A percentile compares a stretch with the other conserved stretches of the same genome.
phyloP scores from a whole-genome alignment of 2,888 invertebrate species.

The Leuctra nigra region DNA sequence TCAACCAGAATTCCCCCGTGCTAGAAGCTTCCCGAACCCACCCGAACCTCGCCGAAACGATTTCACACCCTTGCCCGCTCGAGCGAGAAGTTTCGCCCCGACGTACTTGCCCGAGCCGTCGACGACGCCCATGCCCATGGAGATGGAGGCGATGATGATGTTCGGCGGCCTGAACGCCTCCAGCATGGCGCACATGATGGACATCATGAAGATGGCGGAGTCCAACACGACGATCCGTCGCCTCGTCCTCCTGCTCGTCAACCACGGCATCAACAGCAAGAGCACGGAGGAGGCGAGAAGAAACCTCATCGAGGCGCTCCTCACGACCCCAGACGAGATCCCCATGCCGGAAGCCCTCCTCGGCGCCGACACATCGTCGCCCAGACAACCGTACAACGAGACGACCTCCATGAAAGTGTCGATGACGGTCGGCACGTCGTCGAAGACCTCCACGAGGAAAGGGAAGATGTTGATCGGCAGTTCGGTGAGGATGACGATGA shows the following conservation, averaged over 20 bases:
- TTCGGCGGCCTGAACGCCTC: slow-evolving; percentile 69
- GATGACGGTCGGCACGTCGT: slow-evolving; percentile 35
- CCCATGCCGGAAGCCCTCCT: slow-evolving; percentile 28
- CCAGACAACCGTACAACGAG: slow-evolving; percentile 32
- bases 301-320: slow-evolving; percentile 59
- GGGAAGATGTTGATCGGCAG: slow-evolving; percentile 33
- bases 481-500: slow-evolving; percentile 37
- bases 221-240: slow-evolving; percentile 52
- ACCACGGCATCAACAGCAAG: slow-evolving; percentile 60
- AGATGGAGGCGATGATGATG: slow-evolving; percentile 65
- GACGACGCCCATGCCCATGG: slow-evolving; percentile 31
- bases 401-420: slow-evolving; percentile 32
- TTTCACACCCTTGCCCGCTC: slow-evolving; percentile 10
- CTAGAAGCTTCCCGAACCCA: no score
- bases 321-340: slow-evolving; percentile 41
- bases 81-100: background rate
- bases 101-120: slow-evolving; percentile 1
- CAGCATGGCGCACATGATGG: slow-evolving; percentile 65
- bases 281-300: slow-evolving; percentile 64
- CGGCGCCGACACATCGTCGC: background rate
- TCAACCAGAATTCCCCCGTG: no score
- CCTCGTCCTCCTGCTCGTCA: slow-evolving; percentile 66
- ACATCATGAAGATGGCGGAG: slow-evolving; percentile 57
- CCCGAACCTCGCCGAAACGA: no score
- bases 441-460: slow-evolving; percentile 32